A percentile compares a stretch with the other conserved stretches of the same genome.
phyloP scores from a whole-genome alignment of 2,888 invertebrate genomes.

The Drosophila mimica region DNA sequence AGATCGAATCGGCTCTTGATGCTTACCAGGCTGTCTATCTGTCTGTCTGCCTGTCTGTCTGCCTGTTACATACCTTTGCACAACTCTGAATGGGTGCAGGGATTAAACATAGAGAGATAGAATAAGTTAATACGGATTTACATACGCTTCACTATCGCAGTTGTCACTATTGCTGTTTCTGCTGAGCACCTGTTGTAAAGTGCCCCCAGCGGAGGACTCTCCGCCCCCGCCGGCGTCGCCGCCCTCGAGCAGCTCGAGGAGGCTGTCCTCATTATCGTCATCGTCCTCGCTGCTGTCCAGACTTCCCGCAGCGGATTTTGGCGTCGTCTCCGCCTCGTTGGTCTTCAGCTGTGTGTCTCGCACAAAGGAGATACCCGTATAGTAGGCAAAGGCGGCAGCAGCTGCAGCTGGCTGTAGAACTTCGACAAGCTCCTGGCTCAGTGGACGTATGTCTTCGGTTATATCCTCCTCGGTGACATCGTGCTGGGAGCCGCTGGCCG shows the following conservation, averaged over 20 bases:
- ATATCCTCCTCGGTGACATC: conserved; percentile 40
- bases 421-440: conserved; percentile 65
- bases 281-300: conserved; percentile 69
- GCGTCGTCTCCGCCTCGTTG: conserved; percentile 31
- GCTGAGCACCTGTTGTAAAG: conserved; percentile 66
- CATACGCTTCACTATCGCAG: conserved; percentile 71
- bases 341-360: conserved; percentile 60
- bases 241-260: conserved; percentile 58
- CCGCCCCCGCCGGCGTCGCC: conserved; percentile 30
- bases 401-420: conserved; percentile 67
- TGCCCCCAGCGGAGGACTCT: conserved; percentile 57
- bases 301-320: conserved; percentile 46
- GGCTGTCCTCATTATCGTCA: conserved; percentile 70
- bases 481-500: conserved; percentile 56
- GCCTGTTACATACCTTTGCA: not conserved
- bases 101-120: not conserved
- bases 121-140: conserved; percentile 3
- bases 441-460: conserved; percentile 46
- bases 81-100: not conserved
- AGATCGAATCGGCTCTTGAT: not conserved
- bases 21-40: not conserved
- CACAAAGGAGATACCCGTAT: conserved; percentile 78
- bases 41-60: not conserved
- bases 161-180: conserved; percentile 65
- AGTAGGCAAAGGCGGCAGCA: conserved; percentile 74